Percentiles rank a stretch among this genome's conserved stretches.
These are phyloP conservation scores for Actinernus sp. DNA, from an alignment of 92 coral and sea anemone species.

Conservation along the genomic window DNA sequence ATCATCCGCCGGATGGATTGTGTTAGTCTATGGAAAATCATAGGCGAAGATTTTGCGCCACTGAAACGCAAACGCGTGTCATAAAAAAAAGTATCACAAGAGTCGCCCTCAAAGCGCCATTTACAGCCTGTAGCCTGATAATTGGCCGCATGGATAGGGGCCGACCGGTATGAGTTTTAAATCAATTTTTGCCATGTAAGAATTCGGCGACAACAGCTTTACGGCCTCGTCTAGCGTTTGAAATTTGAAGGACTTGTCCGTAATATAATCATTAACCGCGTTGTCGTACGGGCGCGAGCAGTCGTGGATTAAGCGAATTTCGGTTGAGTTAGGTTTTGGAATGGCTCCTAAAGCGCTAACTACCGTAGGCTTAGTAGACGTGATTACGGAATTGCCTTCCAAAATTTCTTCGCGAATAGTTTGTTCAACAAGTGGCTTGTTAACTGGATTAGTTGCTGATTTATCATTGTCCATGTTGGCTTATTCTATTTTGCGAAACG, in stretches of 20 bases:
- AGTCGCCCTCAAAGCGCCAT: slow-evolving; percentile 12
- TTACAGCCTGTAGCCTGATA: too few species aligned
- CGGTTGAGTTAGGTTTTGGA: slow-evolving; percentile 31
- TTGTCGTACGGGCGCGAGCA: slow-evolving; percentile 39
- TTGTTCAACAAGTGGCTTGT: slow-evolving; percentile 7
- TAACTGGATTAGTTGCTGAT: slow-evolving; percentile 37
- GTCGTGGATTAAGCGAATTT: slow-evolving; percentile 33
- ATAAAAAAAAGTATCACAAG: slow-evolving; percentile 6
- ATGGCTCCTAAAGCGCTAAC: slow-evolving; percentile 51
- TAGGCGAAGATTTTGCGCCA: slow-evolving; percentile 10
- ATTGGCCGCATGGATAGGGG: too few species aligned
- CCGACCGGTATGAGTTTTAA: too few species aligned
- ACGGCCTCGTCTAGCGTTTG: slow-evolving; percentile 23
- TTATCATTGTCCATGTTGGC: slow-evolving; percentile 27
- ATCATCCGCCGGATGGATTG: slow-evolving; percentile 39
- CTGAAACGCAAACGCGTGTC: too few species aligned
- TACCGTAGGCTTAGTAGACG: slow-evolving; percentile 15
- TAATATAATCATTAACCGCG: slow-evolving; percentile 26
- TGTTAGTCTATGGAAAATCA: slow-evolving; percentile 30
- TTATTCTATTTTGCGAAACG: too few species aligned
- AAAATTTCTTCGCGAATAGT: slow-evolving; percentile 33
- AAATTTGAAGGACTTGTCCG: slow-evolving; percentile 8
- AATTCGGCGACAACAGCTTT: slow-evolving; percentile 1
- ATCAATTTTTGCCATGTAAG: slow-evolving; percentile 27
- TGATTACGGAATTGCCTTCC: slow-evolving; percentile 42